These are phyloP conservation scores for Spheniscus mendiculus DNA, from an alignment of 2,113 vertebrate genomes.

Conservation along the genomic window DNA sequence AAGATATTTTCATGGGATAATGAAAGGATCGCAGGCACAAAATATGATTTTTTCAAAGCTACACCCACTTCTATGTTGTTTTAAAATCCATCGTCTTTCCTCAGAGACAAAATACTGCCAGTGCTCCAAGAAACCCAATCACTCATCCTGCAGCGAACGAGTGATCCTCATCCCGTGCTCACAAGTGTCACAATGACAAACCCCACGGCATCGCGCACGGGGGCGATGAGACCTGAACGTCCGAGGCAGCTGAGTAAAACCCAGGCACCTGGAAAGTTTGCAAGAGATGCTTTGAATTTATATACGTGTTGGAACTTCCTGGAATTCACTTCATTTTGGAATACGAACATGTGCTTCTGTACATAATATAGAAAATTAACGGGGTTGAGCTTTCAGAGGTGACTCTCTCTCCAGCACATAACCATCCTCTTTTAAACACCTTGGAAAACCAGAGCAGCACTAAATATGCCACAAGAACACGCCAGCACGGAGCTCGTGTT, in stretches of 20 bases:
- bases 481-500: neutral
- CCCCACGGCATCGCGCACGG: fast-evolving
- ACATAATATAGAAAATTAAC: fast-evolving
- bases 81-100: neutral
- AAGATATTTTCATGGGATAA: neutral
- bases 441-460: neutral
- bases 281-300: neutral
- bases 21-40: neutral
- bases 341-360: fast-evolving
- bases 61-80: neutral
- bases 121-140: neutral
- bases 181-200: neutral
- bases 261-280: neutral
- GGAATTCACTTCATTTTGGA: neutral
- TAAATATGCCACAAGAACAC: neutral
- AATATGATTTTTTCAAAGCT: neutral
- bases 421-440: neutral
- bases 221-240: fast-evolving
- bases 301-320: fast-evolving
- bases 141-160: neutral
- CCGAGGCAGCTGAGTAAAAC: neutral
- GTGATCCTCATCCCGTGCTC: neutral
- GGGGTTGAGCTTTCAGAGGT: neutral
- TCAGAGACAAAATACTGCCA: neutral
- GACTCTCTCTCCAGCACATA: neutral